Evolutionary conservation across 2,113 vertebrate genomes (phyloP), one percentile per base, ranked within the genome.

Genomic region (Helogale parvula): DNA sequence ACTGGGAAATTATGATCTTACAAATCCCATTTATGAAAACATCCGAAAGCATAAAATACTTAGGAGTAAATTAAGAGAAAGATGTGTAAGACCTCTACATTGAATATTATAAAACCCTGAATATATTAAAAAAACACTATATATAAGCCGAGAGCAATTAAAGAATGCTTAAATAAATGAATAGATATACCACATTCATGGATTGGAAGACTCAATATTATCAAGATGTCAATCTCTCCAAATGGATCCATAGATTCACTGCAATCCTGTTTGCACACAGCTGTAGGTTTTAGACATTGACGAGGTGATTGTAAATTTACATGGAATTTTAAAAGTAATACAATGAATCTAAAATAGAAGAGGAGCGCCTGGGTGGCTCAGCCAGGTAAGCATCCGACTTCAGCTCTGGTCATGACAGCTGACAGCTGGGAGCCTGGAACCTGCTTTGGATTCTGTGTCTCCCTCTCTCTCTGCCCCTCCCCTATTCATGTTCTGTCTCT

Each of bases 161-260:
- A 93, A 71, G 41, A 90, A 74, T 38, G 89, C 79, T 92, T 94
- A 88, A 72, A 71, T 45, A 83, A 88, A 88, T 66, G 65, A 66
- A 69, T 33, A 74, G 13, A 68, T 60, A 15, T 19, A 50, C 41
- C 63, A 81, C 33, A 54, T 80, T 77, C 38, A 12, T 50, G 77
- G 6, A 84, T 4, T 71, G n/a, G 38, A 50, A 94, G 38, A 33
- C n/a, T 89, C 54, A 88, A 6, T 65, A 41, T 74, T 47, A 84
- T 38, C 79, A 94, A 72, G 35, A 54, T 50, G 16, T 84, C 54
- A 50, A 50, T 88, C 63, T 89, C 23, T 15, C 63, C 47, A 80
- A 57, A 27, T 3, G n/a, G 54, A 85, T 57, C 45, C 74, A 31
- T 29, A 68, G 65, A 79, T 52, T 71, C 77, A 84, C n/a, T 35